Conservation (phyloP, 2,888 invertebrate genomes). For the Drosophila ezoana region DNA sequence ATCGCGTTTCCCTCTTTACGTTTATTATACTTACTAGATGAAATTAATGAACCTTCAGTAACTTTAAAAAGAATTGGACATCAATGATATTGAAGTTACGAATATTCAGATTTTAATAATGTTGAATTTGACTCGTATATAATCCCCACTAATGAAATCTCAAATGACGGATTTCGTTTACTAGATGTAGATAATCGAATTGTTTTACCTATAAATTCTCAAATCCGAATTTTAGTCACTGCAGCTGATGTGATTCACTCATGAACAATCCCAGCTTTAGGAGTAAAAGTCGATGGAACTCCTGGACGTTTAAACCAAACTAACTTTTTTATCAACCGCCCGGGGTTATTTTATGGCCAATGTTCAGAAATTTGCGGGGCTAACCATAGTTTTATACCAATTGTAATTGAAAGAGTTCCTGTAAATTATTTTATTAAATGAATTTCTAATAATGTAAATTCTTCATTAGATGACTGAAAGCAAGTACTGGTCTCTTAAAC, state of each 20-base stretch:
- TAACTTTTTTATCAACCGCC: conserved; percentile 87
- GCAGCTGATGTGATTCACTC: conserved; percentile 89
- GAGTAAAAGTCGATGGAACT: conserved; percentile 86
- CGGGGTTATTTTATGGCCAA: conserved; percentile 90
- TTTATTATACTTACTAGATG: conserved; percentile 87
- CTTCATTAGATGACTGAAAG: conserved; percentile 89
- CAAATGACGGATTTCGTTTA: conserved; percentile 86
- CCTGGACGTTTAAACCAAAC: conserved; percentile 89
- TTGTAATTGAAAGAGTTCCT: conserved; percentile 88
- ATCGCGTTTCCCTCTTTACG: conserved; percentile 88
- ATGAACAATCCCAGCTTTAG: conserved; percentile 88
- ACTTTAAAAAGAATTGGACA: conserved; percentile 88
- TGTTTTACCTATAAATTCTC: conserved; percentile 87
- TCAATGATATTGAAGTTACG: conserved; percentile 89
- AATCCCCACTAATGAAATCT: conserved; percentile 85
- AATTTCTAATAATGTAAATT: conserved; percentile 85
- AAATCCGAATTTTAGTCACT: conserved; percentile 88
- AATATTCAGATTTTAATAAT: conserved; percentile 88
- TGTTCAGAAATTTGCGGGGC: conserved; percentile 93
- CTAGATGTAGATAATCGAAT: conserved; percentile 89
- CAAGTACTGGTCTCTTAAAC: conserved; percentile 90
- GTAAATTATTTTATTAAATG: conserved; percentile 87
- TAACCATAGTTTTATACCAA: conserved; percentile 93
- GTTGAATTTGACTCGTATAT: conserved; percentile 88
- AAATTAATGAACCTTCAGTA: conserved; percentile 87